Base-by-base conservation (phyloP, 2,113 vertebrate species). In the Aegithalos caudatus region DNA sequence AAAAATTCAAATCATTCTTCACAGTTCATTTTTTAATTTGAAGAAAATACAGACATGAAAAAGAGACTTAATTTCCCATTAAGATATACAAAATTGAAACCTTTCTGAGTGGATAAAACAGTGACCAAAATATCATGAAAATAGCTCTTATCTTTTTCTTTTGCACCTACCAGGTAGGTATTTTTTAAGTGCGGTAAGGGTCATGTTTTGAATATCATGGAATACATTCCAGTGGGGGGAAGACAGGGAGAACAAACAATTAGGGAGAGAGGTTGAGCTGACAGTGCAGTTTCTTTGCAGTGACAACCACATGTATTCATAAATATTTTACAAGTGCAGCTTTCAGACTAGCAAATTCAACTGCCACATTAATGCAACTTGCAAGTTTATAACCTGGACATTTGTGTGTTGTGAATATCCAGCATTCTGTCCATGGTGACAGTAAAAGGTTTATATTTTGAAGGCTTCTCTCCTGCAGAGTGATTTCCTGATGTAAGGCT, bases 321-420 rank as follows among this genome's bases (percentile, higher is more conserved):
- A 98, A 98, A 98, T 98, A 98, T 98, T 98, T 98, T 95, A 98
- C 95, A 97, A 98, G 95, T 95, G 93, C 80, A 92, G 96, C 95
- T 97, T 98, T 97, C 97, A 97, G 94, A 92, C 76, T 86, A 95
- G 95, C 94, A 97, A 98, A 96, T 98, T 98, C 97, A 97, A 97
- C 97, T 97, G 96, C 95, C 97, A 96, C 91, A 94, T 98, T 97
- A 97, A 97, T 95, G 94, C 91, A 96, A 92, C 93, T 95, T 96
- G 87, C 64, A 95, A 96, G 94, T 98, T 98, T 98, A 98, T 95
- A 97, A 96, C 85, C 84, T 90, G 92, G 89, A 96, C 84, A 93
- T 96, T 94, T 95, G 91, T 51, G 47, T 91, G 73, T 81, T 97
- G 97, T 94, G 96, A 95, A 96, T 89, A 92, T 96, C 96, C 92